These are phyloP conservation scores for Plumapathes pennacea DNA, from an alignment of 92 coral and sea anemone species.

Conservation along the genomic window DNA sequence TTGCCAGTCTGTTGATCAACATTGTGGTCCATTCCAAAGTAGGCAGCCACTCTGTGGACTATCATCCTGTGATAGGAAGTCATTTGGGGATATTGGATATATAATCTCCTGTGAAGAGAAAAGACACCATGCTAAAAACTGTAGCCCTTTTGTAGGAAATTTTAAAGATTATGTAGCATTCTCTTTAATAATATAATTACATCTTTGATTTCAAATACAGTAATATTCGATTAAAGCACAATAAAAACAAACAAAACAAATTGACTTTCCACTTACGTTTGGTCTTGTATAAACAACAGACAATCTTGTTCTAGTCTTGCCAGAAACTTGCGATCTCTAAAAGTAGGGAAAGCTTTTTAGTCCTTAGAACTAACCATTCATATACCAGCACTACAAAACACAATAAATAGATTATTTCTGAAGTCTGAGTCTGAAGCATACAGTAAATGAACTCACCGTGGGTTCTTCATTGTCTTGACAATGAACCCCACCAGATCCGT, in stretches of 20 bases:
- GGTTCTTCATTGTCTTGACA: constrained; percentile 87
- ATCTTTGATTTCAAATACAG: too few species aligned
- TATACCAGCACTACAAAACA: too few species aligned
- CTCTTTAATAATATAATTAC: neutral
- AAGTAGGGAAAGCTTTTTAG: constrained; percentile 12
- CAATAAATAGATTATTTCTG: too few species aligned
- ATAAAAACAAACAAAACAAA: too few species aligned
- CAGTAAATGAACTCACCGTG: too few species aligned
- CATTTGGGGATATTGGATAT: constrained; percentile 96
- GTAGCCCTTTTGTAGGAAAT: too few species aligned
- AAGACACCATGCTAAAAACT: neutral
- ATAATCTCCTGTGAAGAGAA: constrained; percentile 52
- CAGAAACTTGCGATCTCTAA: constrained; percentile 91
- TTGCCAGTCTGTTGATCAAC: constrained; percentile 93
- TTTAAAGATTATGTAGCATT: neutral
- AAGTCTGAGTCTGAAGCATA: too few species aligned
- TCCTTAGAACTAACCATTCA: too few species aligned
- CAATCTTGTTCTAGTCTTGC: constrained; percentile 90
- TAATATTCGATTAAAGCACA: too few species aligned
- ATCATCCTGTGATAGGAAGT: constrained; percentile 98
- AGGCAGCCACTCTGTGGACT: constrained; percentile 98
- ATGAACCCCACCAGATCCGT: constrained; percentile 97
- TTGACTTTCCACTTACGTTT: constrained; percentile 54
- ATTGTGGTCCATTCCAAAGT: constrained; percentile 98
- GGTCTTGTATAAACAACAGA: constrained; percentile 87